Evolutionary conservation across 2,113 vertebrate species (phyloP).

Genomic region (Aegypius monachus): DNA sequence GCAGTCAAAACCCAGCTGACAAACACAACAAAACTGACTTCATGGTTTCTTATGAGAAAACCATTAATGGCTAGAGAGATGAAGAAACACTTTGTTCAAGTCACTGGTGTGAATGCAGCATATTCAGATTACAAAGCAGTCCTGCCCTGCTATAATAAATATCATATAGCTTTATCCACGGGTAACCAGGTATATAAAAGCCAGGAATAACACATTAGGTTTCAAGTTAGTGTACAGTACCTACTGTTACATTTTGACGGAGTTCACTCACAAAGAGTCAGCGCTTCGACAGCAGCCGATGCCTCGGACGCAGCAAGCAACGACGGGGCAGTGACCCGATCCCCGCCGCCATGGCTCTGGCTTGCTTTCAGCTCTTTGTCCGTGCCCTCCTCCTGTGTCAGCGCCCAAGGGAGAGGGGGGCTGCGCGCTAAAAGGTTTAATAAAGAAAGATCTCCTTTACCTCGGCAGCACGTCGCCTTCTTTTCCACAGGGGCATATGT

Average conservation of each 20-base stretch:
- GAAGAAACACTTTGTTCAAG: conserved; percentile 72
- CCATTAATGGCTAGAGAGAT: conserved; percentile 41
- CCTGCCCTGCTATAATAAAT: conserved; percentile 30
- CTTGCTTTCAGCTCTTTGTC: not conserved
- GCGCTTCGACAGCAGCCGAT: not conserved
- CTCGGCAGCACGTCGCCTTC: fast-evolving
- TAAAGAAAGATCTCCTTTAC: not conserved
- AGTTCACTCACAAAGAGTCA: not conserved
- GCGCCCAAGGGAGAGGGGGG: not conserved
- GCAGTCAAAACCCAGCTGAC: conserved; percentile 59
- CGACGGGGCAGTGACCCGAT: fast-evolving
- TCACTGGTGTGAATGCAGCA: conserved; percentile 16
- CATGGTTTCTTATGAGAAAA: conserved; percentile 62
- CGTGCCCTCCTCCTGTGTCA: not conserved
- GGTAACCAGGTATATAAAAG: conserved; percentile 19
- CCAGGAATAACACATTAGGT: conserved; percentile 68
- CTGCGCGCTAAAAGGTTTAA: not conserved
- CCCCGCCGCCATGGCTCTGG: not conserved
- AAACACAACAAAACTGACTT: conserved; percentile 67
- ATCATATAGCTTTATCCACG: not conserved
- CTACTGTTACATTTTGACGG: not conserved
- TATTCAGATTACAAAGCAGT: conserved; percentile 65
- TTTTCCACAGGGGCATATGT: not conserved
- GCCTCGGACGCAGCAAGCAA: not conserved
- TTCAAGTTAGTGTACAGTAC: not conserved